phyloP scores from a whole-genome alignment of 2,888 invertebrate species.

The Pachydiplax longipennis region DNA sequence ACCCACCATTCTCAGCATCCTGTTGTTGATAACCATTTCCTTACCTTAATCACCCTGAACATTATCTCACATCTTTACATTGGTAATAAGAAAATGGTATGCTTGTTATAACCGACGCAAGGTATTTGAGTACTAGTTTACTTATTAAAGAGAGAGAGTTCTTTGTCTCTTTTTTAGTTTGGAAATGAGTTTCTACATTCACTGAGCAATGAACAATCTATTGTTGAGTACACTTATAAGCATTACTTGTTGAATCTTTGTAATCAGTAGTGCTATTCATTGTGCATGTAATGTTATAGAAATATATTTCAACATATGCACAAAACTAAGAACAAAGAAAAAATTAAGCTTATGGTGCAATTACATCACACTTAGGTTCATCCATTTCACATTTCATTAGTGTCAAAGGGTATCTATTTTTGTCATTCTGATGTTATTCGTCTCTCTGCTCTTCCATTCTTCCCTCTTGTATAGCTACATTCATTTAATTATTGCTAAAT shows the following conservation, averaged over 20 bases:
- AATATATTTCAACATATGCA: conserved; percentile 43
- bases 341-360: conserved; percentile 41
- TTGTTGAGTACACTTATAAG: conserved; percentile 37
- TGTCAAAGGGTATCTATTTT: conserved; percentile 31
- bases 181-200: conserved; percentile 19
- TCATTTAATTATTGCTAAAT: conserved; percentile 34
- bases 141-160: not conserved
- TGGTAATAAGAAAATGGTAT: not conserved
- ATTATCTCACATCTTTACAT: not conserved
- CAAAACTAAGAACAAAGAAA: conserved; percentile 40
- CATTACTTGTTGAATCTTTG: conserved; percentile 41
- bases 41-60: conserved; percentile 7
- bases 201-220: conserved; percentile 42
- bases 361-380: conserved; percentile 35
- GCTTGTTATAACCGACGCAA: not conserved
- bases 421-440: conserved; percentile 37
- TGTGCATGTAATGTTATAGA: conserved; percentile 42
- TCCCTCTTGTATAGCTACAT: conserved; percentile 24
- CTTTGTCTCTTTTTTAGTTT: not conserved
- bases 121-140: conserved; percentile 31
- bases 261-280: conserved; percentile 40
- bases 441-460: conserved; percentile 41
- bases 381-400: conserved; percentile 23
- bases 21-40: not conserved
- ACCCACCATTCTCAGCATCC: conserved; percentile 15